phyloP scores from a whole-genome alignment of 2,888 invertebrate genomes.

The Cephus pygmeus region DNA sequence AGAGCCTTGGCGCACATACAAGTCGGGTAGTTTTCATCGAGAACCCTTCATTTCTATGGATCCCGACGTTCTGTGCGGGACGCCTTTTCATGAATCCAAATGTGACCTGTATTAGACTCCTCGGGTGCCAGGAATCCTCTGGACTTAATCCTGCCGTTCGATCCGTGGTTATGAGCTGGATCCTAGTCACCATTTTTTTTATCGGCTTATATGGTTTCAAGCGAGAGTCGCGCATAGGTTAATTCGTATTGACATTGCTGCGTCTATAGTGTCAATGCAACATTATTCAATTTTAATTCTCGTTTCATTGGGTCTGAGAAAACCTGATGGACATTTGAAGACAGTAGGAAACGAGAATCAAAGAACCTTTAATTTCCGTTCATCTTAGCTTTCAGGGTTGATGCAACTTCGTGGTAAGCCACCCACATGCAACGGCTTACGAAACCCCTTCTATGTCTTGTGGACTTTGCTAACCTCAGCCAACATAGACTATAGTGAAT shows the following conservation, averaged over 20 bases:
- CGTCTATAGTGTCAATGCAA: not conserved
- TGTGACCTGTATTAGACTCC: not conserved
- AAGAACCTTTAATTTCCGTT: not conserved
- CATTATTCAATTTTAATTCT: not conserved
- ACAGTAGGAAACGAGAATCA: not conserved
- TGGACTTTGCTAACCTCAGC: not conserved
- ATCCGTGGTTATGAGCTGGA: not conserved
- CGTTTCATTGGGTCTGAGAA: not conserved
- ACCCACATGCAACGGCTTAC: not conserved
- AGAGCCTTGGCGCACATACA: not conserved
- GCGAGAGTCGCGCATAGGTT: not conserved
- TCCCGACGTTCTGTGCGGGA: not conserved
- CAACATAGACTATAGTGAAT: not conserved
- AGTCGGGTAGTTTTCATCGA: not conserved
- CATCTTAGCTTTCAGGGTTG: not conserved
- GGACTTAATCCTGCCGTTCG: not conserved
- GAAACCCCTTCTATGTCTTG: not conserved
- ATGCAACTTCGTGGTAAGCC: not conserved
- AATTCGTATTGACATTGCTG: not conserved
- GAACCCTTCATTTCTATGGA: conserved; percentile 6
- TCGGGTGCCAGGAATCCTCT: not conserved
- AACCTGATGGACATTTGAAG: not conserved
- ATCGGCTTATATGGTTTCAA: not conserved
- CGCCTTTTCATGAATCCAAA: conserved; percentile 3
- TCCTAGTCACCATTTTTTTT: not conserved